phyloP scores from a whole-genome alignment of 1,140 invertebrate species.

The Pogonognathellus flavescens region DNA sequence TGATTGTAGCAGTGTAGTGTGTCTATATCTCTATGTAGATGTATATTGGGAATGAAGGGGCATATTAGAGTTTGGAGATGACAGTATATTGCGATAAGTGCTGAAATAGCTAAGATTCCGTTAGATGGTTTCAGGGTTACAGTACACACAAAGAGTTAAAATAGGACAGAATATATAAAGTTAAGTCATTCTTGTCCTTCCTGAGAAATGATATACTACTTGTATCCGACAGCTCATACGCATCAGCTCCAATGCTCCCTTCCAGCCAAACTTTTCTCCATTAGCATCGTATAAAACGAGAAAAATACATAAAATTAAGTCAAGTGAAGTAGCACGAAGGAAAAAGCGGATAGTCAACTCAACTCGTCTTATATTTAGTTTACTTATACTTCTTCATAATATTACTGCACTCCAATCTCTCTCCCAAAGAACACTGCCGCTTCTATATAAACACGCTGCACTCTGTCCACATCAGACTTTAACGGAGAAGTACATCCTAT shows the following conservation, averaged over 20 bases:
- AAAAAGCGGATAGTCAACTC: slow-evolving; percentile 21
- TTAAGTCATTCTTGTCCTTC: slow-evolving; percentile 53
- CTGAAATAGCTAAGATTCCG: slow-evolving; percentile 13
- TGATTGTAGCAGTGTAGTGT: background rate
- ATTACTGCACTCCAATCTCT: too few species aligned
- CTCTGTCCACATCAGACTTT: too few species aligned
- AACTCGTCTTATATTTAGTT: slow-evolving; percentile 3
- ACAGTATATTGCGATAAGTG: slow-evolving; percentile 37
- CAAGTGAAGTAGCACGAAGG: slow-evolving; percentile 23
- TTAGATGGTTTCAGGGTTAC: background rate
- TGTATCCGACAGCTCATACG: slow-evolving; percentile 52
- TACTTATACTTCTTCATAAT: background rate
- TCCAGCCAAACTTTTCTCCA: slow-evolving; percentile 53
- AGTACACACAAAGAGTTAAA: slow-evolving; percentile 15
- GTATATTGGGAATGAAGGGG: background rate
- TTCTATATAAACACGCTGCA: too few species aligned
- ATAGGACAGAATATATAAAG: slow-evolving; percentile 30
- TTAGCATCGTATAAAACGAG: slow-evolving; percentile 51
- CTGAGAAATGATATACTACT: slow-evolving; percentile 52
- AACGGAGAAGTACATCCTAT: background rate
- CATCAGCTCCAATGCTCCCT: slow-evolving; percentile 47
- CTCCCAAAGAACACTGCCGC: too few species aligned
- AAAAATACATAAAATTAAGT: slow-evolving; percentile 48
- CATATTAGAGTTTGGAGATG: slow-evolving; percentile 17
- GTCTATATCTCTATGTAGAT: background rate